These are phyloP conservation scores for Pipistrellus kuhlii DNA, from an alignment of 2,797 vertebrate species.

Conservation along the genomic window DNA sequence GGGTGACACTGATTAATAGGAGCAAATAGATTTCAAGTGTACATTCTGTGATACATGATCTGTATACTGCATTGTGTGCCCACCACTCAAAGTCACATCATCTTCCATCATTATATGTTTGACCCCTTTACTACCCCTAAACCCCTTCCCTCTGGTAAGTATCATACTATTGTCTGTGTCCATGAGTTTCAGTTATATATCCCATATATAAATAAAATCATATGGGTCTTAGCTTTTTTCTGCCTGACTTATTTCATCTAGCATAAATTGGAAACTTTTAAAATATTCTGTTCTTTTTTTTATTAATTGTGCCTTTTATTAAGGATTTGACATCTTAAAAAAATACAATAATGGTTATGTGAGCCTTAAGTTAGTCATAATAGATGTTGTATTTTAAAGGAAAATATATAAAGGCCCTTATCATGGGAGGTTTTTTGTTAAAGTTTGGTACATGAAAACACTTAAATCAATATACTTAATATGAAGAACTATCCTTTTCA, in stretches of 20 bases:
- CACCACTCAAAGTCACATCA: neutral
- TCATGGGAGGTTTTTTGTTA: neutral
- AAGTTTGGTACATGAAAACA: neutral
- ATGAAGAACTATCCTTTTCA: neutral
- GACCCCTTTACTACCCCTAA: neutral
- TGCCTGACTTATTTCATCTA: neutral
- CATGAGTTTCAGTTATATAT: neutral
- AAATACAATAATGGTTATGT: neutral
- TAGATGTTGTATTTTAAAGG: conserved; percentile 15
- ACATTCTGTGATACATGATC: neutral
- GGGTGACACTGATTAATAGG: neutral
- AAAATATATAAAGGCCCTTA: neutral
- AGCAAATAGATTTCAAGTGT: neutral
- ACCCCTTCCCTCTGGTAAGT: too few relatives aligned
- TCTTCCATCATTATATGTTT: too few relatives aligned
- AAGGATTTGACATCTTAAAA: conserved; percentile 8
- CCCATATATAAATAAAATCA: neutral
- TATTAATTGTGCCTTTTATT: conserved; percentile 36
- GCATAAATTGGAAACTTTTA: neutral
- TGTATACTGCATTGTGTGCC: neutral
- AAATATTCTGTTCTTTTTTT: conserved; percentile 2
- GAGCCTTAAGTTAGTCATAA: neutral
- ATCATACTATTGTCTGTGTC: neutral
- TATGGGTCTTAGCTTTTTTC: neutral
- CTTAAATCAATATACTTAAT: conserved; percentile 27